Evolutionary conservation across 2,888 invertebrate genomes (phyloP).

Genomic region (Campopleginae sp.): DNA sequence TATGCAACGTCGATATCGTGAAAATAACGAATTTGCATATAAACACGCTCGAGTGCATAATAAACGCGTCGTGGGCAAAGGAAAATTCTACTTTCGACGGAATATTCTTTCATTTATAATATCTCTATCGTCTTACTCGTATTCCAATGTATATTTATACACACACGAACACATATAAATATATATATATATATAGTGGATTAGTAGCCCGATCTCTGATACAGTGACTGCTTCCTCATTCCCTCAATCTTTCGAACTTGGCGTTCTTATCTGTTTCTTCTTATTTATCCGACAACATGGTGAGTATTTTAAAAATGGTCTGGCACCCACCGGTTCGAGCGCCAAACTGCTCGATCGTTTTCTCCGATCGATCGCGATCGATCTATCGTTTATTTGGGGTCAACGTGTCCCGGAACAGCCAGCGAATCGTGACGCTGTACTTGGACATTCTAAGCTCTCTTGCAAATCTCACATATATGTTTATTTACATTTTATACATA

Average conservation of each 20-base stretch:
- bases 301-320: not conserved
- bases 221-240: slow-evolving; percentile 46
- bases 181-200: slow-evolving; percentile 13
- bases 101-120: slow-evolving; percentile 49
- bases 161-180: not conserved
- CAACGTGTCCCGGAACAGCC: slow-evolving; percentile 64
- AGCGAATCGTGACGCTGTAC: slow-evolving; percentile 64
- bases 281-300: not conserved
- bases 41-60: slow-evolving; percentile 56
- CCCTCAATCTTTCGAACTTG: slow-evolving; percentile 38
- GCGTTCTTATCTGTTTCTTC: slow-evolving; percentile 44
- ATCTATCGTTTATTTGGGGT: slow-evolving; percentile 59
- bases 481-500: slow-evolving; percentile 16
- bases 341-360: slow-evolving; percentile 51
- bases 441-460: slow-evolving; percentile 56
- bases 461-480: slow-evolving; percentile 7
- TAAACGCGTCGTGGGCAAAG: slow-evolving; percentile 23
- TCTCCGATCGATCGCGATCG: slow-evolving; percentile 65
- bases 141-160: not conserved
- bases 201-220: slow-evolving; percentile 38
- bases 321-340: not conserved
- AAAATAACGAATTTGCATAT: slow-evolving; percentile 40
- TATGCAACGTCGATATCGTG: slow-evolving; percentile 11
- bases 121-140: slow-evolving; percentile 35
- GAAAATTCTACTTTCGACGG: slow-evolving; percentile 52